Evolutionary conservation across 2,113 vertebrate species (phyloP).

Genomic region (Oenanthe oenanthe): DNA sequence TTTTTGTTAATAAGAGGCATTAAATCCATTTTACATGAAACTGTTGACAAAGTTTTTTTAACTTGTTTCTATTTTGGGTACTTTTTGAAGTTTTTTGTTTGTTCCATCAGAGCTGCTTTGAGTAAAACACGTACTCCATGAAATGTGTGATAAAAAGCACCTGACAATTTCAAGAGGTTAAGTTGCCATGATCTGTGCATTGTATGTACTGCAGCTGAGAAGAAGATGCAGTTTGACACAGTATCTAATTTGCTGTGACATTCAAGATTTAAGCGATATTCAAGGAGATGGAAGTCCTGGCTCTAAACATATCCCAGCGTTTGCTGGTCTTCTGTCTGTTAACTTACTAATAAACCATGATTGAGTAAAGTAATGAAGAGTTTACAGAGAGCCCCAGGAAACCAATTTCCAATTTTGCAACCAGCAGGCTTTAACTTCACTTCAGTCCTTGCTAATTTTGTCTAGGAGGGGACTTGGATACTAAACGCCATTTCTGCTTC

Average conservation of each 20-base stretch:
- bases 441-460: constrained; percentile 79
- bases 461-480: constrained; percentile 73
- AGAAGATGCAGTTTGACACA: constrained; percentile 63
- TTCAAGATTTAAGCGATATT: constrained; percentile 82
- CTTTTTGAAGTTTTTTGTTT: constrained; percentile 64
- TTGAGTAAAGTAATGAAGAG: constrained; percentile 86
- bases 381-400: constrained; percentile 89
- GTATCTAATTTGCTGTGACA: constrained; percentile 80
- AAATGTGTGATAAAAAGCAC: constrained; percentile 53
- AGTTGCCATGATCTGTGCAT: constrained; percentile 45
- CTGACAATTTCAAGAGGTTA: constrained; percentile 64
- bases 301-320: constrained; percentile 76
- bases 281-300: constrained; percentile 75
- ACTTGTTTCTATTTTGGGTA: constrained; percentile 45
- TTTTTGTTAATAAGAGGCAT: constrained; percentile 51
- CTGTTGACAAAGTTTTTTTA: neutral
- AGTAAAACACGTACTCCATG: constrained; percentile 45
- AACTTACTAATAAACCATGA: constrained; percentile 88
- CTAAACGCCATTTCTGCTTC: constrained; percentile 73
- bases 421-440: constrained; percentile 81
- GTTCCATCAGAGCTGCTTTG: constrained; percentile 53
- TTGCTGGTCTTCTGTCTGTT: constrained; percentile 84
- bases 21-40: constrained; percentile 51
- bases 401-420: constrained; percentile 84
- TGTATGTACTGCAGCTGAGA: constrained; percentile 25